These are phyloP conservation scores for Pedionomus torquatus DNA, from an alignment of 2,113 vertebrate species.

Conservation along the genomic window DNA sequence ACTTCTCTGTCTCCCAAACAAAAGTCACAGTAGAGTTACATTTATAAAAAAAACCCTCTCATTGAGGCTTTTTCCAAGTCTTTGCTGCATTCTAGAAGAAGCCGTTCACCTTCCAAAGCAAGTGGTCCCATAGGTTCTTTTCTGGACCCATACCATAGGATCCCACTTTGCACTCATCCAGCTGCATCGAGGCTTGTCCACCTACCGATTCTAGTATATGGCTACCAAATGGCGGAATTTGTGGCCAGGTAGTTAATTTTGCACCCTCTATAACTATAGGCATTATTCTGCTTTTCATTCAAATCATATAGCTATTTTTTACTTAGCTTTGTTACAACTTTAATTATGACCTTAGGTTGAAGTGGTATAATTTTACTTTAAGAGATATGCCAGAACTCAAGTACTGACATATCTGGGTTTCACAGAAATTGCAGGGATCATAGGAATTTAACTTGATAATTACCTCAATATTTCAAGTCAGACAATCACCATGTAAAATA, in stretches of 20 bases:
- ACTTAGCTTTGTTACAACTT: constrained; percentile 74
- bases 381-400: constrained; percentile 69
- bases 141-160: not conserved
- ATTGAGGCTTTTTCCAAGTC: not conserved
- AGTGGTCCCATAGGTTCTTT: not conserved
- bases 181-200: not conserved
- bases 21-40: not conserved
- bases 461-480: constrained; percentile 78
- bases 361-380: constrained; percentile 75
- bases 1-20: not conserved
- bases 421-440: constrained; percentile 80
- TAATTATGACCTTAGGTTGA: constrained; percentile 77
- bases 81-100: not conserved
- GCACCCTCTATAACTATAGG: not conserved
- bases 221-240: not conserved
- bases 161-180: not conserved
- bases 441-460: constrained; percentile 79
- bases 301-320: constrained; percentile 48
- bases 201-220: rapidly evolving
- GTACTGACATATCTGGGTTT: constrained; percentile 69
- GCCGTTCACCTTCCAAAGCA: not conserved
- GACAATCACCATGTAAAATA: constrained; percentile 72
- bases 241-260: not conserved
- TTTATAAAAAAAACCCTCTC: not conserved
- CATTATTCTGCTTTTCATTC: not conserved